Base-by-base conservation (phyloP, 2,113 vertebrate species). In the Azemiops feae region DNA sequence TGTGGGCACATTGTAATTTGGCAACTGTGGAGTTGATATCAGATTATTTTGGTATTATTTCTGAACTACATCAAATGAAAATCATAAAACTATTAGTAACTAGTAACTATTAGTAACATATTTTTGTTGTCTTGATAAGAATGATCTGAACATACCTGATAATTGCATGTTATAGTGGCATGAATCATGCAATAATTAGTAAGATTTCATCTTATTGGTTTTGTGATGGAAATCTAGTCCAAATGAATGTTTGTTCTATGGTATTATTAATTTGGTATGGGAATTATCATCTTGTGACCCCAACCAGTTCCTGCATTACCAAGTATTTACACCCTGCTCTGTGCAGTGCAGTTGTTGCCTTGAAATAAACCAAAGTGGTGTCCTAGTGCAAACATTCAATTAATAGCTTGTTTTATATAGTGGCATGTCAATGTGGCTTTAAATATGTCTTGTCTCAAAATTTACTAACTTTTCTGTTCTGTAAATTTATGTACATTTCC, bases 1-100 rank as follows among this genome's bases (percentile, higher is more conserved):
- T 52, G 69, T 91, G 93, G 85, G 96, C 92, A 94, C n/a, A 69
- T 81, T 95, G 55, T 96, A 92, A 96, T 95, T 95, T 95, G 93
- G 93, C 74, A 93, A 89, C 54, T 97, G 95, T 97, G 96, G 94
- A 97, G 94, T 96, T 95, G 93, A 43, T 96, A 96, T 92, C 85
- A 95, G 92, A 94, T 87, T 93, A 95, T 64, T 96, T 96, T 90
- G 92, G 9, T 94, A 93, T 95, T 97, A 86, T 88, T 97, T 97
- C 91, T 94, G 96, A 96, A 95, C 95, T 96, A 97, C 95, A 94
- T 96, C 92, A 96, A 95, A 95, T 93, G 30, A n/a, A 45, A 97
- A 96, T 60, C 43, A 87, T 10, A 87, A 10, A 54, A 6, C 23
- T 25, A 43, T 69, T 74, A 69, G 45, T 96, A 89, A 95, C 91